A percentile compares a stretch with the other conserved stretches of the same genome.
phyloP scores from a whole-genome alignment of 53 echinoderm and acorn worm species.

The Arbacia lixula region DNA sequence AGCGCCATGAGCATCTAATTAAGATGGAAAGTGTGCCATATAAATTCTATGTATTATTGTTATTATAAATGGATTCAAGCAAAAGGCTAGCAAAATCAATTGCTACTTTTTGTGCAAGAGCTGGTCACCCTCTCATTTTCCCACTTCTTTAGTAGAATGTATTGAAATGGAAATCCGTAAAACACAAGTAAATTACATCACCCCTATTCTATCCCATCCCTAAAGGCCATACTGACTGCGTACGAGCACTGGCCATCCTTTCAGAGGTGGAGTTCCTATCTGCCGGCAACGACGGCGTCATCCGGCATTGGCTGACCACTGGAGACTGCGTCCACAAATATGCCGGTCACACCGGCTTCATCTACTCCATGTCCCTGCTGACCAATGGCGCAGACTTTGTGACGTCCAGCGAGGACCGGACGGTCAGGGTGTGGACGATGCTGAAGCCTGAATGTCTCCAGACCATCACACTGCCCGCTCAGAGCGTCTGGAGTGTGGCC shows the following conservation, averaged over 20 bases:
- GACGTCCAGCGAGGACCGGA: conserved; percentile 87
- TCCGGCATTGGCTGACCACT: conserved; percentile 87
- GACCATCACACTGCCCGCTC: conserved; percentile 92
- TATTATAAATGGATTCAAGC: no score
- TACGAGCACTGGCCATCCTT: conserved; percentile 79
- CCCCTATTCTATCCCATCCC: background rate
- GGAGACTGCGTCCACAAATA: conserved; percentile 86
- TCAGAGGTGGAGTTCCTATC: conserved; percentile 92
- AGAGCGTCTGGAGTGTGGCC: conserved; percentile 91
- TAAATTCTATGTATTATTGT: no score
- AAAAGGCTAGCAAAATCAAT: no score
- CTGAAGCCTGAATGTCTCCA: conserved; percentile 70
- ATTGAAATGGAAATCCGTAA: no score
- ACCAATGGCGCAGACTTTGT: conserved; percentile 84
- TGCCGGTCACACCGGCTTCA: conserved; percentile 83
- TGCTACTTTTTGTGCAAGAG: no score
- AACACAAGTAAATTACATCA: no score
- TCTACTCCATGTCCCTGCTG: conserved; percentile 83
- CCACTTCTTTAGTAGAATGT: no score
- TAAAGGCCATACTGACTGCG: conserved; percentile 70
- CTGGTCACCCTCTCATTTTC: no score
- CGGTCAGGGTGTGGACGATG: conserved; percentile 80
- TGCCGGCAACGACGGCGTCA: conserved; percentile 81
- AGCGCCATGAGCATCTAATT: no score
- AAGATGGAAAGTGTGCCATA: no score